Percentiles rank a stretch among this genome's conserved stretches.
Conservation (phyloP, 2,888 invertebrate genomes). For the Diploptera punctata region DNA sequence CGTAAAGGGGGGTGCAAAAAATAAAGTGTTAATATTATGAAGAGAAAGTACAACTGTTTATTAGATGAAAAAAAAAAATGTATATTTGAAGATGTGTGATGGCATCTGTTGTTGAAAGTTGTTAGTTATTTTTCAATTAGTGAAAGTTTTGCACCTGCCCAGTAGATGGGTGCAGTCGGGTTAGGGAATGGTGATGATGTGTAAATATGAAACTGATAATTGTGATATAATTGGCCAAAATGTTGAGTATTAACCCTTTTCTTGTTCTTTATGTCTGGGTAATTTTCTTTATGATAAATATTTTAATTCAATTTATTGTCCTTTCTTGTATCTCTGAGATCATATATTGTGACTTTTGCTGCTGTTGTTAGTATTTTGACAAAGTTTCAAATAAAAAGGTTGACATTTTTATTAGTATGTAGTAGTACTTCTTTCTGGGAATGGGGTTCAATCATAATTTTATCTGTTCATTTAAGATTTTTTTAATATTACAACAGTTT, state of each 20-base stretch:
- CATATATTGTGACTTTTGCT: too few species aligned
- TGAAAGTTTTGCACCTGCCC: constrained; percentile 20
- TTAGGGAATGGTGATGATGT: constrained; percentile 1
- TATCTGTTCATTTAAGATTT: too few species aligned
- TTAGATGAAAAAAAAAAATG: constrained; percentile 14
- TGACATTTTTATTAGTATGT: too few species aligned
- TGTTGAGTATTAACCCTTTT: constrained; percentile 16
- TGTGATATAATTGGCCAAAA: constrained; percentile 35
- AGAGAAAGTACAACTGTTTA: constrained; percentile 16
- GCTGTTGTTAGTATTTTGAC: background rate
- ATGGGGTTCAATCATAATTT: too few species aligned
- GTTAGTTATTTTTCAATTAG: constrained; percentile 21
- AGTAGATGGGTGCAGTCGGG: background rate
- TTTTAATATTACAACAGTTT: too few species aligned
- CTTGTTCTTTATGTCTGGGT: constrained; percentile 19
- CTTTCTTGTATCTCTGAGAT: background rate
- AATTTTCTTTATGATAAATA: background rate
- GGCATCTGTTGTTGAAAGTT: constrained; percentile 26
- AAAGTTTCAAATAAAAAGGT: background rate
- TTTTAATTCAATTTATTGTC: constrained; percentile 2
- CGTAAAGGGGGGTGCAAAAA: constrained; percentile 11
- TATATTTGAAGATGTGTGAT: constrained; percentile 24
- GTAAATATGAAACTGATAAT: constrained; percentile 8
- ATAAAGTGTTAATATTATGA: background rate
- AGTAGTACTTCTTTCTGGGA: too few species aligned